Conservation (phyloP, 2,113 vertebrate species). For the Numenius arquata region DNA sequence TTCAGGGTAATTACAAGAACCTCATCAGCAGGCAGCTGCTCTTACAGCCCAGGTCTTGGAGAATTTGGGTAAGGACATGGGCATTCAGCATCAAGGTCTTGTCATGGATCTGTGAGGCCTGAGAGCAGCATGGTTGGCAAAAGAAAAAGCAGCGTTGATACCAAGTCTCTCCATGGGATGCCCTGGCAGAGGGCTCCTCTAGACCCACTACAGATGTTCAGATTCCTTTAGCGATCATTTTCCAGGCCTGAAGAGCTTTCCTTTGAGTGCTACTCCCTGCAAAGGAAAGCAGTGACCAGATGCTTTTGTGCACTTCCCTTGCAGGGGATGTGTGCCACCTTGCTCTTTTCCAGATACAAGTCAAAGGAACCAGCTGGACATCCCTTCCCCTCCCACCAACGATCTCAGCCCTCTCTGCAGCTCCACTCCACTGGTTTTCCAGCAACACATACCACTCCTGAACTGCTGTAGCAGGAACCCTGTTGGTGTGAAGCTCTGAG, state of each 20-base stretch:
- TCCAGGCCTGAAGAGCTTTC: background rate
- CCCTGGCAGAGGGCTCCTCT: background rate
- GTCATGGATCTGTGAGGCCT: background rate
- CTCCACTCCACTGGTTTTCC: background rate
- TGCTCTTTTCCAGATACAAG: background rate
- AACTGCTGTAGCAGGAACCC: background rate
- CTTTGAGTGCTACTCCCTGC: background rate
- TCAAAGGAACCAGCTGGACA: background rate
- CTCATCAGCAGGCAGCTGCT: background rate
- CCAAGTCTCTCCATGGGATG: background rate
- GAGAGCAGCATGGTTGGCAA: background rate
- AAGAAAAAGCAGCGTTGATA: fast-evolving
- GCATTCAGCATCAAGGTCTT: background rate
- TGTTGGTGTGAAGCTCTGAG: background rate
- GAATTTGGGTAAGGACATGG: background rate
- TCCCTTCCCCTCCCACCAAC: background rate
- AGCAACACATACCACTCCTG: background rate
- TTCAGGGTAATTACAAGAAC: background rate
- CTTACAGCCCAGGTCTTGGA: background rate
- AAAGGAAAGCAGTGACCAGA: background rate
- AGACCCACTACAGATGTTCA: background rate
- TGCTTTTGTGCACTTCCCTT: background rate
- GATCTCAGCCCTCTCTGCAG: background rate
- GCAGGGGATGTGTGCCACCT: background rate
- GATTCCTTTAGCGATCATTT: background rate